Evolutionary conservation across 2,113 vertebrate species (phyloP).

Genomic region (Tapirus terrestris): DNA sequence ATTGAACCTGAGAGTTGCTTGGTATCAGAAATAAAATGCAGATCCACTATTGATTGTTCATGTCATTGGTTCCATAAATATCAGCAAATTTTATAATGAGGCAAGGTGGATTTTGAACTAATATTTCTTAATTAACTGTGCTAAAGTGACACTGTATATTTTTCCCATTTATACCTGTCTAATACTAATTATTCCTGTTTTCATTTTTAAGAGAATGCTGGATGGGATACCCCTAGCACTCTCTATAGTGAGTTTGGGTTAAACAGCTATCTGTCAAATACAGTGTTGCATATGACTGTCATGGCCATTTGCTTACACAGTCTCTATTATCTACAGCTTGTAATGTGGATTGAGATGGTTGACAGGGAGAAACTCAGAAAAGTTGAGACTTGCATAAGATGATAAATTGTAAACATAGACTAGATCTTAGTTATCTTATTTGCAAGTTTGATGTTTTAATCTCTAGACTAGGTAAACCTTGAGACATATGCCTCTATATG

Average conservation of each 20-base stretch:
- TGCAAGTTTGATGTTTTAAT: conserved; percentile 16
- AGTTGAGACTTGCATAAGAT: not conserved
- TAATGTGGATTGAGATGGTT: not conserved
- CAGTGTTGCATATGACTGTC: not conserved
- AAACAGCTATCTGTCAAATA: not conserved
- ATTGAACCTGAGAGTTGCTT: not conserved
- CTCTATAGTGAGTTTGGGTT: not conserved
- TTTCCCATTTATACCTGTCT: not conserved
- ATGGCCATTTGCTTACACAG: not conserved
- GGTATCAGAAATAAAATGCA: conserved; percentile 52
- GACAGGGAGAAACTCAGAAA: not conserved
- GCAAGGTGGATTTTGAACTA: not conserved
- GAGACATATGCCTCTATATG: not conserved
- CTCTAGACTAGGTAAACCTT: not conserved
- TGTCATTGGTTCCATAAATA: not conserved
- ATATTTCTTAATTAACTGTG: conserved; percentile 26
- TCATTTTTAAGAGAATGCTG: not conserved
- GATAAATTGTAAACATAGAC: conserved; percentile 7
- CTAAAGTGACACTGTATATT: not conserved
- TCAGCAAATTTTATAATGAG: not conserved
- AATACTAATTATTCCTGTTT: not conserved
- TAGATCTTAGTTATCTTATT: not conserved
- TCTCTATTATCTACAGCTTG: not conserved
- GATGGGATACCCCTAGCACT: not conserved
- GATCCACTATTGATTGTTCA: not conserved